Evolutionary conservation across 92 coral and sea anemone species (phyloP).

Genomic region (Epizoanthus stellaris): DNA sequence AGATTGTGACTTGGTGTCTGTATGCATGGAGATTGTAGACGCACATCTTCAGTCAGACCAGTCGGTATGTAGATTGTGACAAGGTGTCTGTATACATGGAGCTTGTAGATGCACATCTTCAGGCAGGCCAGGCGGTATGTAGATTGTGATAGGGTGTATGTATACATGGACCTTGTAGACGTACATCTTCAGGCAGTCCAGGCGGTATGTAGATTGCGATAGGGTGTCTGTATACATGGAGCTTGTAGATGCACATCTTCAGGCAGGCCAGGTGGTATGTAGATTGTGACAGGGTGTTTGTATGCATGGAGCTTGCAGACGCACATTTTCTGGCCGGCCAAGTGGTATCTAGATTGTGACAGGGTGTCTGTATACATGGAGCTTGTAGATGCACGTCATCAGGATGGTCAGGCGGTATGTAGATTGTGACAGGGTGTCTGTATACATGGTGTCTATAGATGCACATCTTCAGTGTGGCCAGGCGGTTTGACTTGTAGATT

Average conservation of each 20-base stretch:
- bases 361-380: not conserved
- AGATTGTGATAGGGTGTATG: slow-evolving; percentile 81
- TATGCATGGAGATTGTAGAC: slow-evolving; percentile 82
- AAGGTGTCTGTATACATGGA: slow-evolving; percentile 76
- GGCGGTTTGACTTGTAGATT: not conserved
- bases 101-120: slow-evolving; percentile 79
- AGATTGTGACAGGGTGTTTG: slow-evolving; percentile 30
- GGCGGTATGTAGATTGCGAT: slow-evolving; percentile 70
- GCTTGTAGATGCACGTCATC: slow-evolving; percentile 33
- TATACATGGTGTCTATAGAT: not conserved
- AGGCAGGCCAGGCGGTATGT: slow-evolving; percentile 76
- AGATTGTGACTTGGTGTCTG: slow-evolving; percentile 80
- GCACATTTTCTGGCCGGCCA: slow-evolving; percentile 84
- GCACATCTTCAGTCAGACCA: slow-evolving; percentile 84
- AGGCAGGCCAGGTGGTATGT: no score
- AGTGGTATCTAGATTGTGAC: slow-evolving; percentile 41
- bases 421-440: slow-evolving; percentile 81
- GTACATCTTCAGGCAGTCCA: slow-evolving; percentile 84
- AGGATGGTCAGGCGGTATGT: slow-evolving; percentile 76
- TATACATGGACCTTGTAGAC: slow-evolving; percentile 81
- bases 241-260: no score
- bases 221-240: slow-evolving; percentile 68
- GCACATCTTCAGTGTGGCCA: no score
- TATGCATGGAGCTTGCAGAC: slow-evolving; percentile 59
- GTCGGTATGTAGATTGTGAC: slow-evolving; percentile 72